A percentile compares a stretch with the other conserved stretches of the same genome.
Conservation (phyloP, 2,888 invertebrate species). For the Tinea trinotella region DNA sequence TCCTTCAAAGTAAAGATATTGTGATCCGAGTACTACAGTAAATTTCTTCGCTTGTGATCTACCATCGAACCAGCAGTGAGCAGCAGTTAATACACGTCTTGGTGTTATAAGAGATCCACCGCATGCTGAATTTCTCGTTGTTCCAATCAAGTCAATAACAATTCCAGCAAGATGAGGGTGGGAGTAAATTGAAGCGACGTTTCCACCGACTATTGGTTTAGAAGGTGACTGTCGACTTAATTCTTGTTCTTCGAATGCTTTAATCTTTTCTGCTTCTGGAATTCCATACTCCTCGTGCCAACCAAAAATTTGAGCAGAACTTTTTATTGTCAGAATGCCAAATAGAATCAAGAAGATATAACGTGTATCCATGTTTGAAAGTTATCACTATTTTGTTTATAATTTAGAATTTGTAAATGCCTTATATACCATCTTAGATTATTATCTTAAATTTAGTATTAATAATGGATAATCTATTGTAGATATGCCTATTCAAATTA, state of each 20-base stretch:
- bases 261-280: constrained; percentile 39
- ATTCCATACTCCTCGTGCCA: constrained; percentile 46
- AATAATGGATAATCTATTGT: not conserved
- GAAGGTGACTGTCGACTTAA: not conserved
- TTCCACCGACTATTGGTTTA: constrained; percentile 42
- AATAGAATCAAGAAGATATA: not conserved
- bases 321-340: not conserved
- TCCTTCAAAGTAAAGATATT: constrained; percentile 46
- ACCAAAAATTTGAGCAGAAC: constrained; percentile 26
- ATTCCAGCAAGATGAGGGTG: constrained; percentile 52
- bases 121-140: constrained; percentile 39
- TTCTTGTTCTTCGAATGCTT: constrained; percentile 29
- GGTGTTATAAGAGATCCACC: constrained; percentile 45
- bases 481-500: no score
- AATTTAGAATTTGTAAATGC: not conserved
- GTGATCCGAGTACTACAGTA: constrained; percentile 46
- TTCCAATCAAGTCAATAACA: constrained; percentile 40
- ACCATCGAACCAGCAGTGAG: constrained; percentile 55
- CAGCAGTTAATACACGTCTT: constrained; percentile 45
- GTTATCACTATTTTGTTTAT: not conserved
- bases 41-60: constrained; percentile 40
- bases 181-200: constrained; percentile 36
- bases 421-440: not conserved
- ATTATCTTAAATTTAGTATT: not conserved
- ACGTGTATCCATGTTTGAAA: not conserved